These are phyloP conservation scores for Hyaena hyaena DNA, from an alignment of 2,113 vertebrate genomes.

Conservation along the genomic window DNA sequence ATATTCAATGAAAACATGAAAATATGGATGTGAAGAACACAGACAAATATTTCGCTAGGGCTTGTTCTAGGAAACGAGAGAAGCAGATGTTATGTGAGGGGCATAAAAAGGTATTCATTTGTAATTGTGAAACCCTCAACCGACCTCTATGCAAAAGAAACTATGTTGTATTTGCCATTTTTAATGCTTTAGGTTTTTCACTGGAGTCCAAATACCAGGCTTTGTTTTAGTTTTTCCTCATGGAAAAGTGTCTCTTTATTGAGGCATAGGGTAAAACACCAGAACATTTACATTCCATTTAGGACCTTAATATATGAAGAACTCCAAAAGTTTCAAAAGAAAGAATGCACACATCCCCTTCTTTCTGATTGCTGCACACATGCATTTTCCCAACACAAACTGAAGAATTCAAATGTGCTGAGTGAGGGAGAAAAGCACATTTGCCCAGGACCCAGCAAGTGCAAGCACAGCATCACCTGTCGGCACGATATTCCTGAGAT, in stretches of 20 bases:
- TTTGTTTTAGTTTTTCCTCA: background rate
- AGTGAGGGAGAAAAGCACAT: background rate
- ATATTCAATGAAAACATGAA: background rate
- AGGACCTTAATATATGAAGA: background rate
- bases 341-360: background rate
- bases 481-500: fast-evolving
- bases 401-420: background rate
- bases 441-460: fast-evolving
- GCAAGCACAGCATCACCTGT: fast-evolving
- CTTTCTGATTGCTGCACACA: background rate
- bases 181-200: background rate
- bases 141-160: background rate
- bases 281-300: background rate
- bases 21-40: background rate
- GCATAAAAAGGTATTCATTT: background rate
- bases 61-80: background rate
- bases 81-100: background rate
- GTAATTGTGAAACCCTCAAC: background rate
- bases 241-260: background rate
- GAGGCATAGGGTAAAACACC: background rate
- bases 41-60: background rate
- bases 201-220: background rate
- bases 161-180: background rate
- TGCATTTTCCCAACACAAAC: background rate
- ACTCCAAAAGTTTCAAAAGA: background rate